Evolutionary conservation across 2,797 vertebrate genomes (phyloP).

Genomic region (Tadarida brasiliensis): DNA sequence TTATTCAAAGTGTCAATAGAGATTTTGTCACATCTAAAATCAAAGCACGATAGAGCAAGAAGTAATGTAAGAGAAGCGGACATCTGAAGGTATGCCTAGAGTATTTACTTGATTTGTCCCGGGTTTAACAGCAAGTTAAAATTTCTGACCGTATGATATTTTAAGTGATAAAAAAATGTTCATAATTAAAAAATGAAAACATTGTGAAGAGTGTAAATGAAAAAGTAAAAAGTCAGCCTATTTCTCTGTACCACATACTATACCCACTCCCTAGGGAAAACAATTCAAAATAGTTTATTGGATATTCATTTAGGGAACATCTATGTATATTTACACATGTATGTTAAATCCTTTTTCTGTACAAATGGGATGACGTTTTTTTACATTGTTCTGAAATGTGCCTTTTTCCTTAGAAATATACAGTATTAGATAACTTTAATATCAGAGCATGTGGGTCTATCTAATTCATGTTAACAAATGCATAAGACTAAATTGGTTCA

Average conservation of each 20-base stretch:
- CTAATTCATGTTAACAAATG: neutral
- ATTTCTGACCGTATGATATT: neutral
- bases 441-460: neutral
- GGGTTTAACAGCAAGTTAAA: neutral
- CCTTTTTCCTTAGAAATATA: neutral
- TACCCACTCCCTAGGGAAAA: neutral
- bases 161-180: neutral
- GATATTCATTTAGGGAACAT: neutral
- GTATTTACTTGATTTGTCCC: neutral
- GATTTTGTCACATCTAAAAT: neutral
- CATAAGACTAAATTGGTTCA: neutral
- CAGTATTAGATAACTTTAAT: neutral
- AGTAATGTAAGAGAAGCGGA: neutral
- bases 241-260: neutral
- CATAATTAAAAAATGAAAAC: neutral
- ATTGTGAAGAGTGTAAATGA: neutral
- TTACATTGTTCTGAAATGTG: neutral
- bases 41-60: neutral
- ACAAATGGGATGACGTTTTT: neutral
- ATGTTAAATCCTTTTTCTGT: neutral
- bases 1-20: constrained; percentile 30
- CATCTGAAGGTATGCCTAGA: neutral
- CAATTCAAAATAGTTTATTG: neutral
- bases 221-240: neutral
- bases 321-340: neutral